Percentiles rank a stretch among this genome's conserved stretches.
Conservation (phyloP, 2,797 vertebrate species). For the Pitangus sulphuratus region DNA sequence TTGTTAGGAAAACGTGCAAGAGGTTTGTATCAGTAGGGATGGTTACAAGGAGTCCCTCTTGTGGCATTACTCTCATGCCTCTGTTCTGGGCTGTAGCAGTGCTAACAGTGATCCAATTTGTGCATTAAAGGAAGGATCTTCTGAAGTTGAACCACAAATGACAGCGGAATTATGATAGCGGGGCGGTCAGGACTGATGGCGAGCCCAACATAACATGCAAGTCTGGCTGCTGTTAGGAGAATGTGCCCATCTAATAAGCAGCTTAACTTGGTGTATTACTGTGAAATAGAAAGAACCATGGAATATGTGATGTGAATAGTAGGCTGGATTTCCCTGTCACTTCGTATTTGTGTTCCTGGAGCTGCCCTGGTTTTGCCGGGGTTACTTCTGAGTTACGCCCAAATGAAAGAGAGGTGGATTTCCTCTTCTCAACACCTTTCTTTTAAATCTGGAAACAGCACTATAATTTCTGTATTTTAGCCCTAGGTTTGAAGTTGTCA, state of each 20-base stretch:
- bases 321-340: conserved; percentile 32
- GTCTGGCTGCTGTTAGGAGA: neutral
- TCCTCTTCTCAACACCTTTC: neutral
- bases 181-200: neutral
- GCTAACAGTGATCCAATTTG: neutral
- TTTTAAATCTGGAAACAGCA: neutral
- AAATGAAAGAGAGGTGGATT: neutral
- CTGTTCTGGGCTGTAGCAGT: neutral
- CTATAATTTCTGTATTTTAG: neutral
- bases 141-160: neutral
- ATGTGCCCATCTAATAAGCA: conserved; percentile 46
- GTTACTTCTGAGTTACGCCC: neutral
- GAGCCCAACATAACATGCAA: neutral
- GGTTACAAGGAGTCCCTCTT: neutral
- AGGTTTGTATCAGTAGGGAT: neutral
- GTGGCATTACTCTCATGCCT: neutral
- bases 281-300: conserved; percentile 37
- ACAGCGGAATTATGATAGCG: conserved; percentile 44
- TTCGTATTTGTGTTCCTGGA: neutral
- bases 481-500: neutral
- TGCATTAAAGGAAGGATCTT: neutral
- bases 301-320: conserved; percentile 29
- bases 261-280: conserved; percentile 26
- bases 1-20: neutral
- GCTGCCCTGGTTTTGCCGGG: neutral